Evolutionary conservation across 2,113 vertebrate genomes (phyloP).

Genomic region (Sigmodon hispidus): DNA sequence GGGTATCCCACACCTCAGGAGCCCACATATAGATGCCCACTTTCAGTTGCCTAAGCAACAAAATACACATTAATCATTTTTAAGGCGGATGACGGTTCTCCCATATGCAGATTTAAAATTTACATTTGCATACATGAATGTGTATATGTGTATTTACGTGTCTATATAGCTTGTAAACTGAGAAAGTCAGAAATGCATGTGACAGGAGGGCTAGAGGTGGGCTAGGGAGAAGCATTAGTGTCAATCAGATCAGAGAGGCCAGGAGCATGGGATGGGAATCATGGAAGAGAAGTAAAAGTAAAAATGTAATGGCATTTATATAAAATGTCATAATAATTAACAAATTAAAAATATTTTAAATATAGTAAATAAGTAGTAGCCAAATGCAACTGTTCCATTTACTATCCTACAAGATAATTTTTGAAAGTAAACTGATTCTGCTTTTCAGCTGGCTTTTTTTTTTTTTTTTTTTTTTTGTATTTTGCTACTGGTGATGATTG

Average conservation of each 20-base stretch:
- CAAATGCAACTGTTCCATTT: not conserved
- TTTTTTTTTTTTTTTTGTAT: not conserved
- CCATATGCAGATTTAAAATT: not conserved
- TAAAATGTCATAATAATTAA: not conserved
- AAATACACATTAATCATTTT: not conserved
- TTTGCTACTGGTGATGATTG: not conserved
- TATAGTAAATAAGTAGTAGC: not conserved
- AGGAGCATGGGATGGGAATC: too few species aligned
- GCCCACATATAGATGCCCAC: rapidly evolving
- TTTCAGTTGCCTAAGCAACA: not conserved
- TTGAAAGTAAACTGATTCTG: not conserved
- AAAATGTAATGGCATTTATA: not conserved
- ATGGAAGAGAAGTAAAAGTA: too few species aligned
- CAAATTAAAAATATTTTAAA: not conserved
- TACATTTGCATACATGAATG: not conserved
- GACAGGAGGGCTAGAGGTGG: too few species aligned
- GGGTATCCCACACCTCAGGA: rapidly evolving
- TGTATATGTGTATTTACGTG: not conserved
- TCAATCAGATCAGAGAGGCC: too few species aligned
- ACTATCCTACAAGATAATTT: not conserved
- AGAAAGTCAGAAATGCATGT: not conserved
- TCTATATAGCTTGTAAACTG: not conserved
- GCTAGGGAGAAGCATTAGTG: not conserved
- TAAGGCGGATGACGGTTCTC: not conserved
- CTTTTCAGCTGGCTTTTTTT: not conserved